Percentiles rank a stretch among this genome's conserved stretches.
Evolutionary conservation across 2,113 vertebrate genomes (phyloP).

Genomic region (Hydropotes inermis): DNA sequence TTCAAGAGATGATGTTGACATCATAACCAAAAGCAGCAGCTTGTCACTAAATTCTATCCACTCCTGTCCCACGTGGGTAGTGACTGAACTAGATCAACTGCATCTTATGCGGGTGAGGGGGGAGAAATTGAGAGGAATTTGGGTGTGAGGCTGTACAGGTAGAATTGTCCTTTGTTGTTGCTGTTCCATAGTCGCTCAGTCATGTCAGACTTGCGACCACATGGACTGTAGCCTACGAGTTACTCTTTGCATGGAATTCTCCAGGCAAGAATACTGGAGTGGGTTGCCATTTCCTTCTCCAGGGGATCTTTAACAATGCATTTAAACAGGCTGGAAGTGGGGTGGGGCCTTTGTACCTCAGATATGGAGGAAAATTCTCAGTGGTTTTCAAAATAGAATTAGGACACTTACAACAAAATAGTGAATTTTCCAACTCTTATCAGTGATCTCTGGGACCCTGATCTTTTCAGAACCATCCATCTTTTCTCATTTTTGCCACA

Average conservation of each 20-base stretch:
- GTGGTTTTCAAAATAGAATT: not conserved
- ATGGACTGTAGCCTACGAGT: not conserved
- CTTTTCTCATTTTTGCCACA: not conserved
- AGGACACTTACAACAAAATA: not conserved
- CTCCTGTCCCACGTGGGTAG: not conserved
- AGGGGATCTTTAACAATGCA: not conserved
- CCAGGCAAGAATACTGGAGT: not conserved
- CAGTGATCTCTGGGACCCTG: not conserved
- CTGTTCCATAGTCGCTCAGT: not conserved
- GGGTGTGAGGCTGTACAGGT: not conserved
- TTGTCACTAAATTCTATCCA: not conserved
- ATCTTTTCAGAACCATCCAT: not conserved
- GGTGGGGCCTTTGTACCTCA: not conserved
- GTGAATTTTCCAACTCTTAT: not conserved
- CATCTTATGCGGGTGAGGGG: fast-evolving
- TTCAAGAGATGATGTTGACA: not conserved
- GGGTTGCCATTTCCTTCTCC: not conserved
- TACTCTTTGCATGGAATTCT: not conserved
- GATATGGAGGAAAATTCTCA: not conserved
- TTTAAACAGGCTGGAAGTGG: not conserved
- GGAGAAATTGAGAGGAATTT: not conserved
- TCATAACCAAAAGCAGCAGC: not conserved
- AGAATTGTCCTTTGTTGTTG: not conserved
- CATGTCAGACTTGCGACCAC: not conserved
- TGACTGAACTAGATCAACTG: not conserved